Conservation (phyloP, 2,888 invertebrate genomes). For the Drosophila yooni region DNA sequence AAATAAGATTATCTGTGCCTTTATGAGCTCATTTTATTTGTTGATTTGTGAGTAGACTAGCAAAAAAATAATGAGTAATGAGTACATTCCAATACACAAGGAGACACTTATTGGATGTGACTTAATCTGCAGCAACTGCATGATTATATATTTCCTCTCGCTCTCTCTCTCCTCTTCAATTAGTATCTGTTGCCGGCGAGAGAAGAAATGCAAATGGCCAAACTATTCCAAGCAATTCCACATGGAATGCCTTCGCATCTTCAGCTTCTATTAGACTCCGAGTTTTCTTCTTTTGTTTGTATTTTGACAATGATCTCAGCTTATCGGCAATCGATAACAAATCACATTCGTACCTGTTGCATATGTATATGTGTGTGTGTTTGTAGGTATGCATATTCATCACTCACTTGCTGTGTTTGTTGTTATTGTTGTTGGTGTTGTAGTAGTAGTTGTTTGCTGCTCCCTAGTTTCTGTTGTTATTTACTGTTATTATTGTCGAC, state of each 20-base stretch:
- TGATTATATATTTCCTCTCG: neutral
- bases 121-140: slow-evolving; percentile 21
- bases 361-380: neutral
- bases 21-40: slow-evolving; percentile 41
- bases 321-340: slow-evolving; percentile 45
- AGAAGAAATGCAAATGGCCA: slow-evolving; percentile 25
- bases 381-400: slow-evolving; percentile 17
- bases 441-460: slow-evolving; percentile 43
- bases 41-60: slow-evolving; percentile 5
- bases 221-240: slow-evolving; percentile 20
- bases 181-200: slow-evolving; percentile 33
- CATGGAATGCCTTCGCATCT: slow-evolving; percentile 21
- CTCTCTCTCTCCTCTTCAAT: neutral
- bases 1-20: neutral
- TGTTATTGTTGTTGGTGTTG: slow-evolving; percentile 22
- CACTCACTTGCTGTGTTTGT: slow-evolving; percentile 40
- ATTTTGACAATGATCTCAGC: slow-evolving; percentile 33
- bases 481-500: slow-evolving; percentile 32
- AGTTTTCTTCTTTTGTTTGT: slow-evolving; percentile 27
- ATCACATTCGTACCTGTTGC: slow-evolving; percentile 17
- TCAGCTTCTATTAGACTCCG: slow-evolving; percentile 8
- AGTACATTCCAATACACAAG: slow-evolving; percentile 19
- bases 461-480: slow-evolving; percentile 56
- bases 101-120: slow-evolving; percentile 10
- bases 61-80: slow-evolving; percentile 29